A percentile compares a stretch with the other conserved stretches of the same genome.
These are phyloP conservation scores for Crotalus horridus DNA, from an alignment of 2,113 vertebrate species.

Conservation along the genomic window DNA sequence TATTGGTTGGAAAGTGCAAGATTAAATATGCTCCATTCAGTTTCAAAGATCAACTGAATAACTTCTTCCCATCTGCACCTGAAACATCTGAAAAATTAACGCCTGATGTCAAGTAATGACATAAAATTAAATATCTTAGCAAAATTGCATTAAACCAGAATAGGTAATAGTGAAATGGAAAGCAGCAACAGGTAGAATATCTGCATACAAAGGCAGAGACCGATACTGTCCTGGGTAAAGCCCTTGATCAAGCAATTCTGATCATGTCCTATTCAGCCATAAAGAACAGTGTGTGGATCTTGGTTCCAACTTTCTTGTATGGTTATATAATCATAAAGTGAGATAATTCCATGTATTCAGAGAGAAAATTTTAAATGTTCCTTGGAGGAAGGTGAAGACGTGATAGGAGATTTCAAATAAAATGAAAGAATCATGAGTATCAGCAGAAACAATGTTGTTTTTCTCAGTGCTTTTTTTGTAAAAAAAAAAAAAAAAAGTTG, in stretches of 20 bases:
- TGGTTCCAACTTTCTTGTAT: not conserved
- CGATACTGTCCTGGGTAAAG: no score
- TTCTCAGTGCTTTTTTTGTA: not conserved
- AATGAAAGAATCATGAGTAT: not conserved
- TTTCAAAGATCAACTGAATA: not conserved
- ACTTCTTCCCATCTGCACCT: not conserved
- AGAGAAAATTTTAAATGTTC: not conserved
- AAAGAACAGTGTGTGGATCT: not conserved
- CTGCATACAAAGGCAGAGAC: not conserved
- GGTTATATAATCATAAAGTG: not conserved
- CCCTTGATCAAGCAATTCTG: not conserved
- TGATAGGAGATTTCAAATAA: not conserved
- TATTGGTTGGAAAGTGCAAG: not conserved
- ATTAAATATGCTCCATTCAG: not conserved
- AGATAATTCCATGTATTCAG: not conserved
- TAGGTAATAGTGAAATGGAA: not conserved
- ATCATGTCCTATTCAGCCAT: no score
- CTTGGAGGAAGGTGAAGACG: not conserved
- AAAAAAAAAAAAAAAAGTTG: no score
- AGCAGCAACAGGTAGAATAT: not conserved
- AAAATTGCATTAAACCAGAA: not conserved
- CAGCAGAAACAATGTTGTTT: no score
- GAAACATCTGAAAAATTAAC: not conserved
- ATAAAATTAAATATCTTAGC: not conserved
- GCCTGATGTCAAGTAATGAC: not conserved